These are phyloP conservation scores for Lepus americanus DNA, from an alignment of 2,113 vertebrate genomes.

Conservation along the genomic window DNA sequence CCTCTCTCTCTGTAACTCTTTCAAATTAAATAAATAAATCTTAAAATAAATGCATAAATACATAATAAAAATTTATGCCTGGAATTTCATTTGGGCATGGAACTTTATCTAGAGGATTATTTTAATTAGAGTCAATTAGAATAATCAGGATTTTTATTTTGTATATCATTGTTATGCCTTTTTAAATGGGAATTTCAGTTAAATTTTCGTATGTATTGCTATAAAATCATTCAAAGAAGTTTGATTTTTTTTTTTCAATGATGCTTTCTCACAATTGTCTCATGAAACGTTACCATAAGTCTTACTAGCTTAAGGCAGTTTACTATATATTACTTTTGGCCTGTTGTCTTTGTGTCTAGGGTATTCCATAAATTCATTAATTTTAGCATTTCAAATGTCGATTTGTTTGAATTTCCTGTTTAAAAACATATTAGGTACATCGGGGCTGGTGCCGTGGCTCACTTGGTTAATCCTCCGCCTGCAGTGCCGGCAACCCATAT, in stretches of 20 bases:
- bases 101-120: neutral
- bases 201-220: neutral
- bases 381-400: neutral
- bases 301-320: neutral
- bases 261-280: neutral
- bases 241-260: neutral
- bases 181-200: neutral
- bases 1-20: no score
- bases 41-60: no score
- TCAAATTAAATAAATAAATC: no score
- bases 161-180: neutral
- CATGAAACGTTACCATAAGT: neutral
- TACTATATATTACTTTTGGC: neutral
- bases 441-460: no score
- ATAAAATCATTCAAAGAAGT: neutral
- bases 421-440: neutral
- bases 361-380: neutral
- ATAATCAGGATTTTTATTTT: neutral
- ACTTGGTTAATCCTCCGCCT: no score
- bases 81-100: neutral
- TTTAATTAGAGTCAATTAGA: neutral
- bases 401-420: neutral
- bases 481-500: no score
- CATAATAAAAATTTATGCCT: neutral
- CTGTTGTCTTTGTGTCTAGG: neutral